Conservation (phyloP, 2,113 vertebrate species). For the Trichomycterus rosablanca region DNA sequence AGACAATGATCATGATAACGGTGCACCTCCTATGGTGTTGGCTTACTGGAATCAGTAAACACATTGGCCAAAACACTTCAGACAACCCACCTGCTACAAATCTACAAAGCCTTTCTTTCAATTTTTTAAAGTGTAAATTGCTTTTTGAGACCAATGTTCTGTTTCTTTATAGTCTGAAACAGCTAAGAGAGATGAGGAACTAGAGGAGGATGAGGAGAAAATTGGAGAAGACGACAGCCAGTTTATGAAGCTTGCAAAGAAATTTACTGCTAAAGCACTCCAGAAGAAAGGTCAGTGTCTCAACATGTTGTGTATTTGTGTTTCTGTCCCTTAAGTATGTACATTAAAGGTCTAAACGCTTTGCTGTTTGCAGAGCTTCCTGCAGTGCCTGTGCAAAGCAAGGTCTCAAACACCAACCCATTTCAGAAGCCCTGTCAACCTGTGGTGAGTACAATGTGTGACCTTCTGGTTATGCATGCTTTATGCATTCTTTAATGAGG, state of each 20-base stretch:
- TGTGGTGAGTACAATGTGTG: slow-evolving; percentile 48
- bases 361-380: slow-evolving; percentile 42
- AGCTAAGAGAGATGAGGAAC: slow-evolving; percentile 47
- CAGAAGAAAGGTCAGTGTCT: slow-evolving; percentile 76
- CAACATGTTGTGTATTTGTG: no score
- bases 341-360: not conserved
- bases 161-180: slow-evolving; percentile 65
- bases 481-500: no score
- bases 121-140: not conserved
- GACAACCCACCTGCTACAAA: no score
- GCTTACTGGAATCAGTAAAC: no score
- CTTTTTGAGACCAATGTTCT: slow-evolving; percentile 3
- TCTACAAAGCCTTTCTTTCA: no score
- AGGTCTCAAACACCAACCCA: slow-evolving; percentile 46
- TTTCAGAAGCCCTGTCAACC: slow-evolving; percentile 58
- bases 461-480: no score
- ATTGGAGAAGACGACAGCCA: slow-evolving; percentile 80
- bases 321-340: not conserved
- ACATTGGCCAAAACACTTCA: no score
- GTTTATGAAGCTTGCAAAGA: slow-evolving; percentile 95
- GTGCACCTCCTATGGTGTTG: no score
- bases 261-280: slow-evolving; percentile 79
- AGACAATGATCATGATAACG: no score
- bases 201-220: slow-evolving; percentile 73
- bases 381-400: slow-evolving; percentile 41